Evolutionary conservation across 2,113 vertebrate genomes (phyloP).

Genomic region (Coturnix japonica): DNA sequence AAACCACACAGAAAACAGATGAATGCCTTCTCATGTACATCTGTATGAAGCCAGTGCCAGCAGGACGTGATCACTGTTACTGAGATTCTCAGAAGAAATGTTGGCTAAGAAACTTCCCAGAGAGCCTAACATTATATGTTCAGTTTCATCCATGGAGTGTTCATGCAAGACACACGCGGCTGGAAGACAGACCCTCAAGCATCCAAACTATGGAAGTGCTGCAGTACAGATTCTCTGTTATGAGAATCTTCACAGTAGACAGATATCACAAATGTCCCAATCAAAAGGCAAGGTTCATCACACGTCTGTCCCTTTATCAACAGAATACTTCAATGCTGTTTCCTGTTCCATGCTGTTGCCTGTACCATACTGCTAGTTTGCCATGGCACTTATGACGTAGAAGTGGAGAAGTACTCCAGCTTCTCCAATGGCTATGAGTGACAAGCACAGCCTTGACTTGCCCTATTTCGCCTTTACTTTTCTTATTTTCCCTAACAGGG

Average conservation of each 20-base stretch:
- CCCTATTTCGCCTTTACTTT: background rate
- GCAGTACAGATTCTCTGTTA: background rate
- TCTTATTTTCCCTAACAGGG: background rate
- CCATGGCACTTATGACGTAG: background rate
- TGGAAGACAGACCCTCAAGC: background rate
- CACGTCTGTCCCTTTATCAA: background rate
- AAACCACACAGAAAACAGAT: background rate
- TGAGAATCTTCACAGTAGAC: background rate
- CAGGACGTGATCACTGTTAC: background rate
- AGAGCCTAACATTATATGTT: background rate
- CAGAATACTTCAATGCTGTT: background rate
- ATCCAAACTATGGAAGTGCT: background rate
- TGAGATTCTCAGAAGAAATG: background rate
- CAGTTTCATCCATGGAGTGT: background rate
- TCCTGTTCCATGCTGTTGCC: no score
- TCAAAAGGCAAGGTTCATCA: background rate
- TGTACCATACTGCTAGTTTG: background rate
- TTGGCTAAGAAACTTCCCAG: background rate
- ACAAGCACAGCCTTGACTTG: background rate
- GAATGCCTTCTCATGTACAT: background rate
- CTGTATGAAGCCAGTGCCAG: background rate
- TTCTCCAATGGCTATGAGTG: background rate
- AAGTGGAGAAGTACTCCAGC: no score
- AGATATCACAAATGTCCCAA: background rate
- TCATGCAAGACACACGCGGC: background rate